These are phyloP conservation scores for Tetrao urogallus DNA, from an alignment of 2,113 vertebrate species.

Conservation along the genomic window DNA sequence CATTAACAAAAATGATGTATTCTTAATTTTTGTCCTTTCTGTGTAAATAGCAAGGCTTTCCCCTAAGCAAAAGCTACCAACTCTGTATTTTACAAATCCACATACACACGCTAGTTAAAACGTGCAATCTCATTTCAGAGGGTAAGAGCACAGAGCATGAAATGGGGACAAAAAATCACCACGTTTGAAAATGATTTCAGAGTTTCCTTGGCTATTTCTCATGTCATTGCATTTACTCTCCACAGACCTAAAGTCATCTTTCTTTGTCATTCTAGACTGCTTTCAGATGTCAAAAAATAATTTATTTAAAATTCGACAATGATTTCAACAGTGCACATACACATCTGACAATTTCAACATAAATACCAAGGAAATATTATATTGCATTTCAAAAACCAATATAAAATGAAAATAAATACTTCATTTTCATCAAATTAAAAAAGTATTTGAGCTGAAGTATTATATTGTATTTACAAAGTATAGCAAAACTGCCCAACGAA, in stretches of 20 bases:
- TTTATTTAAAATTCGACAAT: slow-evolving; percentile 39
- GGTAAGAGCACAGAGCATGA: rapidly evolving
- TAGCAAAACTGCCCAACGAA: neutral
- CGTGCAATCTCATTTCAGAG: neutral
- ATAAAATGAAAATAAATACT: neutral
- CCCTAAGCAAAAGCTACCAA: neutral
- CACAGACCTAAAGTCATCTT: neutral
- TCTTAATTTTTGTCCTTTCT: neutral
- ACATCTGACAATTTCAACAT: slow-evolving; percentile 35
- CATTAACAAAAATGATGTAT: neutral
- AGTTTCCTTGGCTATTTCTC: neutral
- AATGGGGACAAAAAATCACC: rapidly evolving
- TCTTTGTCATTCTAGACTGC: slow-evolving; percentile 2
- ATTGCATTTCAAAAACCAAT: neutral
- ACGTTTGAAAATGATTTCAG: neutral
- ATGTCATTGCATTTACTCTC: neutral
- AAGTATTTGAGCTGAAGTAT: neutral
- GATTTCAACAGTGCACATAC: slow-evolving; percentile 7
- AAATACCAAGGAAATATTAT: neutral
- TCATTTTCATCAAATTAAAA: neutral
- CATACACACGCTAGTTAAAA: neutral
- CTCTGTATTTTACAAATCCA: neutral
- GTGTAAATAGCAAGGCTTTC: neutral
- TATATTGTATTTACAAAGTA: neutral
- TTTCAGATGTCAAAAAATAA: neutral